Evolutionary conservation across 2,797 vertebrate species (phyloP), one percentile per base, ranked within the genome.

Genomic region (Gymnopithys bicolor): DNA sequence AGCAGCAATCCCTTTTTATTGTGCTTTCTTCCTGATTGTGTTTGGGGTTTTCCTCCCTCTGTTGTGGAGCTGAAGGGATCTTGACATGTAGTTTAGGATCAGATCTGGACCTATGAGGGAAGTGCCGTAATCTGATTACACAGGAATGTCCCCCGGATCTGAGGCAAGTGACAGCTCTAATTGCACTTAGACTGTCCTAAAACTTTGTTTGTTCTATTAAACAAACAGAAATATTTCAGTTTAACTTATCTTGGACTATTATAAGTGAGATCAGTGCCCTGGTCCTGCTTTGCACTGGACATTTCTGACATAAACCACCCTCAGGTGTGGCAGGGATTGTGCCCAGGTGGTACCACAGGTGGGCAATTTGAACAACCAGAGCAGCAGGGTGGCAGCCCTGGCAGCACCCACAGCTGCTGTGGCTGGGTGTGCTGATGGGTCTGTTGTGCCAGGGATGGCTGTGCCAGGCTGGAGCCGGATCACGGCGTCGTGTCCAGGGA

Each of bases 1-100:
- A 91, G 81, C 94, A 95, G 85, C 93, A 87, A 77, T 89, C 63
- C 27, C 53, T 59, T 66, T 67, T 93, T 84, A 87, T 87, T 95
- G 74, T 69, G 71, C 88, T 94, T 77, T 86, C 71, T 79, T 70
- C 93, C 94, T 96, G 93, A 95, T 91, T 94, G 82, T 75, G 60
- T 87, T 91, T 86, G 25, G 58, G 27, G 22, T 16, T 78, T 94
- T 81, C 81, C 60, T 35, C 48, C 23, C 43, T 39, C 75, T 43
- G n/a, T 45, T 60, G 64, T 41, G 80, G 60, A 86, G 70, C 48
- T 89, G 91, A 96, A 95, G 88, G 49, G 68, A 86, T 86, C 66
- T 94, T 94, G 95, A 93, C 43, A 0, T 93, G 83, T 39, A 81
- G 76, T 69, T 94, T 71, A 67, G 90, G 79, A 76, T 93, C 80